A percentile compares a stretch with the other conserved stretches of the same genome.
Evolutionary conservation across 2,888 invertebrate species (phyloP).

Genomic region (Phania funesta): DNA sequence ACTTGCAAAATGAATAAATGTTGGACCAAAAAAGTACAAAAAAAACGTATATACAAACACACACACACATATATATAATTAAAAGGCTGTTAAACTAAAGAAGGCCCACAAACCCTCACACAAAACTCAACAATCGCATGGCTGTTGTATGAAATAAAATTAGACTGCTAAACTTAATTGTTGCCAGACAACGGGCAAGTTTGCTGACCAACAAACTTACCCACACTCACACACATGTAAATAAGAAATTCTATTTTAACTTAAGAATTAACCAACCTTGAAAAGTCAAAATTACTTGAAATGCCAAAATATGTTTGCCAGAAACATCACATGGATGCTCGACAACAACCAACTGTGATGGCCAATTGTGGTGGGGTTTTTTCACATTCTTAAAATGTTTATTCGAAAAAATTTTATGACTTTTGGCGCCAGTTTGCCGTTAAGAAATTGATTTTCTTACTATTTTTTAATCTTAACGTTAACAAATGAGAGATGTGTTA

Average conservation of each 20-base stretch:
- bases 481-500: background rate
- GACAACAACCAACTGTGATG: slow-evolving; percentile 15
- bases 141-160: background rate
- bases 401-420: slow-evolving; percentile 45
- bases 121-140: slow-evolving; percentile 19
- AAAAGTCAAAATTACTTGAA: slow-evolving; percentile 24
- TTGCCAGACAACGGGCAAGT: background rate
- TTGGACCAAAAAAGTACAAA: background rate
- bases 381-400: slow-evolving; percentile 32
- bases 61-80: slow-evolving; percentile 63
- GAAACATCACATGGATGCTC: background rate
- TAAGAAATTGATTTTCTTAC: slow-evolving; percentile 52
- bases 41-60: too few relatives aligned
- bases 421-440: slow-evolving; percentile 61
- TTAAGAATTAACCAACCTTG: slow-evolving; percentile 53
- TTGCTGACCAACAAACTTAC: background rate
- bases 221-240: background rate
- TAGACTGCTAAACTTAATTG: background rate
- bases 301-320: background rate
- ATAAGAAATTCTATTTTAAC: background rate
- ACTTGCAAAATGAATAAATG: slow-evolving; percentile 15
- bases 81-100: slow-evolving; percentile 59
- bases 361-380: slow-evolving; percentile 17
- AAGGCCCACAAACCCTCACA: background rate
- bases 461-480: background rate